Evolutionary conservation across 2,888 invertebrate species (phyloP).

Genomic region (Phengaris alcon): DNA sequence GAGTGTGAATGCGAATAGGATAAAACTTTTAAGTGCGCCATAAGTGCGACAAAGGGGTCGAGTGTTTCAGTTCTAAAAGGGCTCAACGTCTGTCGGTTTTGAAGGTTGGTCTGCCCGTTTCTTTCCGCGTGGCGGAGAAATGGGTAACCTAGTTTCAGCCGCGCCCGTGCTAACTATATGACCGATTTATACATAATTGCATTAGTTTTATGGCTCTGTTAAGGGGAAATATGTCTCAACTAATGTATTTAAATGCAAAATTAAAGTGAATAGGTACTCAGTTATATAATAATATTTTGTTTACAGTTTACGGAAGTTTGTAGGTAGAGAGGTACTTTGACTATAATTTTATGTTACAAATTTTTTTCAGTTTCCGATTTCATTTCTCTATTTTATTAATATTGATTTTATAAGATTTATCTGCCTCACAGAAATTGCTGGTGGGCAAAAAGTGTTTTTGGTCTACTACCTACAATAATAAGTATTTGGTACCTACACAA

Average conservation of each 20-base stretch:
- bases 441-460: too few species aligned
- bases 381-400: too few species aligned
- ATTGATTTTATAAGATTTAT: too few species aligned
- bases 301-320: too few species aligned
- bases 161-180: constrained; percentile 53
- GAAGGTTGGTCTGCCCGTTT: constrained; percentile 54
- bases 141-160: constrained; percentile 73
- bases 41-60: constrained; percentile 55
- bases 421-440: too few species aligned
- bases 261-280: too few species aligned
- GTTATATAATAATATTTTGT: too few species aligned
- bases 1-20: constrained; percentile 30
- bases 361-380: too few species aligned
- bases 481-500: too few species aligned
- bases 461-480: too few species aligned
- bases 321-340: too few species aligned
- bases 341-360: too few species aligned
- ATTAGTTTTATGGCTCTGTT: constrained; percentile 48
- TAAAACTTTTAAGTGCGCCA: constrained; percentile 37
- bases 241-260: not conserved
- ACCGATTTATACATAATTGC: constrained; percentile 60
- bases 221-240: not conserved
- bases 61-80: constrained; percentile 53
- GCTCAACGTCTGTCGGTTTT: constrained; percentile 50
- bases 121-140: constrained; percentile 55